Evolutionary conservation across 2,888 invertebrate species (phyloP).

Genomic region (Therioaphis trifolii): DNA sequence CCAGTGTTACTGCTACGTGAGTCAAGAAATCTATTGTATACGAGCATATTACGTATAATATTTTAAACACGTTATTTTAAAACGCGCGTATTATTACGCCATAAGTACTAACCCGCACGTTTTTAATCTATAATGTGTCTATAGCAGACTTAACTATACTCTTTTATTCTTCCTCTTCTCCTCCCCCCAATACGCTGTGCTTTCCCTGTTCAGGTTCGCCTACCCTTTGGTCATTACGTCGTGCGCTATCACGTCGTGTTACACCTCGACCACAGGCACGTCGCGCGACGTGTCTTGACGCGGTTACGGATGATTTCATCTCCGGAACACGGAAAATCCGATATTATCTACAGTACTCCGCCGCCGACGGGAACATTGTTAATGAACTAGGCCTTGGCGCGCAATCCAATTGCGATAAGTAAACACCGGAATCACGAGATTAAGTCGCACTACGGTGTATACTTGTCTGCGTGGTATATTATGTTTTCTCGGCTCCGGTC

Average conservation of each 20-base stretch:
- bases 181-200: no score
- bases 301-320: background rate
- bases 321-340: background rate
- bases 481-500: no score
- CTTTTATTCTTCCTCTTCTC: background rate
- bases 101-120: background rate
- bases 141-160: background rate
- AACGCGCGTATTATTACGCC: no score
- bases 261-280: no score
- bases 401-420: background rate
- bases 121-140: background rate
- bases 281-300: no score
- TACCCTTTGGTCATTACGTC: no score
- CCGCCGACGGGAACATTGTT: background rate
- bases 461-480: no score
- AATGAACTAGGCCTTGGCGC: background rate
- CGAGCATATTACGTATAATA: background rate
- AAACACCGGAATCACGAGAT: background rate
- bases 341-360: background rate
- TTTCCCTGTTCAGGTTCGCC: no score
- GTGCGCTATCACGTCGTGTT: no score
- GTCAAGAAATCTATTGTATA: slow-evolving; percentile 20
- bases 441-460: no score
- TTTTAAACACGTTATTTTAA: background rate
- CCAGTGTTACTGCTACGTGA: background rate